Conservation (phyloP, 2,888 invertebrate species). For the Atethmia centrago region DNA sequence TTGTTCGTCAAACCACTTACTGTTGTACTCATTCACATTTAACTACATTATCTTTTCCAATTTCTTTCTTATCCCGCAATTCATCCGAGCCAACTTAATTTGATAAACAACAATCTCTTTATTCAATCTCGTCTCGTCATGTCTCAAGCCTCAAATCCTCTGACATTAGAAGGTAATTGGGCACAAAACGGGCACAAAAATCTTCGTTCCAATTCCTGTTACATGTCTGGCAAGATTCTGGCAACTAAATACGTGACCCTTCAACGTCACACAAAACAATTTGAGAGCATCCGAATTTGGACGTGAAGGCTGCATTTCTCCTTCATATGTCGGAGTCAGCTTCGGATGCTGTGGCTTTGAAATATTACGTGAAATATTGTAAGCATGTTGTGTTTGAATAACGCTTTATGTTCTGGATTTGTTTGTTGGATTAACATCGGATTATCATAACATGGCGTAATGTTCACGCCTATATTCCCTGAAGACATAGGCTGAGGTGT, state of each 20-base stretch:
- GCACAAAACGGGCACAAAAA: slow-evolving; percentile 48
- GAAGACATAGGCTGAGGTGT: not conserved
- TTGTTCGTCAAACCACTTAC: slow-evolving; percentile 9
- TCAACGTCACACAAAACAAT: slow-evolving; percentile 67
- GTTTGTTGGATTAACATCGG: slow-evolving; percentile 2
- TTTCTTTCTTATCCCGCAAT: slow-evolving; percentile 27
- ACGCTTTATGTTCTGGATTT: slow-evolving; percentile 22
- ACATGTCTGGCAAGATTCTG: slow-evolving; percentile 56
- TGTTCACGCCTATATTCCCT: not conserved
- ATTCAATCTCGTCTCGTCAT: slow-evolving; percentile 38
- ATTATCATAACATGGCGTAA: slow-evolving; percentile 6
- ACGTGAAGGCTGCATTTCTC: slow-evolving; percentile 50
- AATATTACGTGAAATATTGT: slow-evolving; percentile 41
- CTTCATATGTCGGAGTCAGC: slow-evolving; percentile 49
- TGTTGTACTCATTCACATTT: slow-evolving; percentile 4
- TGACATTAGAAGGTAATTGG: slow-evolving; percentile 59
- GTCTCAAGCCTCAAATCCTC: slow-evolving; percentile 47
- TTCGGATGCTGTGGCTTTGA: slow-evolving; percentile 35
- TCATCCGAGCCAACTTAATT: slow-evolving; percentile 40
- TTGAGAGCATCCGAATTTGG: slow-evolving; percentile 60
- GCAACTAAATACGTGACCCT: slow-evolving; percentile 66
- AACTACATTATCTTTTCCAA: slow-evolving; percentile 25
- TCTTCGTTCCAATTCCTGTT: slow-evolving; percentile 52
- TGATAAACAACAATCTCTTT: slow-evolving; percentile 48
- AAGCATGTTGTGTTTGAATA: slow-evolving; percentile 37